Base-by-base conservation (phyloP, 2,888 invertebrate genomes). In the Volucella bombylans region DNA sequence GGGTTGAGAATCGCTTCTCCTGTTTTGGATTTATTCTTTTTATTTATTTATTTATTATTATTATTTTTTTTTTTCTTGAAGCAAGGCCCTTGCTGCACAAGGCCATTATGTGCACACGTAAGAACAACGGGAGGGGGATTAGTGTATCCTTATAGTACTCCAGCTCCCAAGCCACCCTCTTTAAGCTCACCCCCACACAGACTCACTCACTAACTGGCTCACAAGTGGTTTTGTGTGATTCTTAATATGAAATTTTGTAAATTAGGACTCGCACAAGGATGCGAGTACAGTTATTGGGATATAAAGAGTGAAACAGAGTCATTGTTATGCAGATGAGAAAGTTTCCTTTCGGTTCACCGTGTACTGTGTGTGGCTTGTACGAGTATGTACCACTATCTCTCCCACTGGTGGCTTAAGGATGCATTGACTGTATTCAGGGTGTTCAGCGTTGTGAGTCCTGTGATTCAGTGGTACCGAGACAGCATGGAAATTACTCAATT, bases 311-410 rank as follows among this genome's bases (percentile, higher is more conserved):
- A 82, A 82, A 82, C 86, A 78, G 61, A 76, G 72, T 85, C 85
- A 85, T 85, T 85, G 85, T 85, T 85, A 85, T 85, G 85, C 77
- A 85, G 76, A 85, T 85, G 85, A 81, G 85, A 85, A 81, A 85
- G 76, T 85, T 85, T 80, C 54, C 39, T 68, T 57, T 68, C 43
- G 57, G 52, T 68, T 74, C 79, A 31, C 31, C 31, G 31, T 31
- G 31, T 31, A 31, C 6, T 31, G 31, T 31, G 31, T 31, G 6
- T 31, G 31, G 6, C 31, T 31, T 31, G 31, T 31, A 31, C 31
- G 6, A 4, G 4, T 31, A 31, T 31, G 31, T 31, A 31, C 31
- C 6, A 31, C 31, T 31, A 31, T 31, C 59, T 74, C 76, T 73
- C 64, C 39, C 73, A 73, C 73, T 52, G 47, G 79, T 54, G 65